phyloP scores from a whole-genome alignment of 1,140 invertebrate species.

The Arion vulgaris region DNA sequence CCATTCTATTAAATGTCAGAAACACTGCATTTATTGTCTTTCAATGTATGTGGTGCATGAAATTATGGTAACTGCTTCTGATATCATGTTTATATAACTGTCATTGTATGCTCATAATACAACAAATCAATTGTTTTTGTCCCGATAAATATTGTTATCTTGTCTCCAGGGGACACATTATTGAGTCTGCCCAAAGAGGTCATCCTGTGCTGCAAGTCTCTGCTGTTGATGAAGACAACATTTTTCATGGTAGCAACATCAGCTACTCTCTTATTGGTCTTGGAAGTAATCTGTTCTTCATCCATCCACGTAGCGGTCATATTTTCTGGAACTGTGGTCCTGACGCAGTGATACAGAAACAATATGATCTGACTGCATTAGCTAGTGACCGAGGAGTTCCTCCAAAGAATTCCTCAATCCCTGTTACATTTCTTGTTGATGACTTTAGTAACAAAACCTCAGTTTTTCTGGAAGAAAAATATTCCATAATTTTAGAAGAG shows the following conservation, averaged over 20 bases:
- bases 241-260: constrained; percentile 76
- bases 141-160: too few species aligned
- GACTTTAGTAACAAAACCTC: constrained; percentile 95
- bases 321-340: constrained; percentile 84
- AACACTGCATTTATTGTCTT: too few species aligned
- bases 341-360: constrained; percentile 84
- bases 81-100: too few species aligned
- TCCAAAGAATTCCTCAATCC: constrained; percentile 75
- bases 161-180: constrained; percentile 67
- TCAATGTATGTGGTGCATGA: too few species aligned
- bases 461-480: constrained; percentile 87
- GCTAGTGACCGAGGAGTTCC: constrained; percentile 73
- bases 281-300: constrained; percentile 83
- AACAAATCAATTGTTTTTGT: too few species aligned
- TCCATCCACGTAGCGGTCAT: constrained; percentile 81
- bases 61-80: too few species aligned
- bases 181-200: constrained; percentile 83
- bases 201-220: constrained; percentile 67
- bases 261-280: constrained; percentile 86
- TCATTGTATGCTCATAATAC: too few species aligned
- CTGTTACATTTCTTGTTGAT: constrained; percentile 78
- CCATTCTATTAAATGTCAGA: too few species aligned
- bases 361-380: constrained; percentile 79
- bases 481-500: constrained; percentile 76
- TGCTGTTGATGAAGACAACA: constrained; percentile 72